A percentile compares a stretch with the other conserved stretches of the same genome.
These are phyloP conservation scores for Xenotilapia caudafasciata DNA, from an alignment of 2,113 vertebrate genomes.

Conservation along the genomic window DNA sequence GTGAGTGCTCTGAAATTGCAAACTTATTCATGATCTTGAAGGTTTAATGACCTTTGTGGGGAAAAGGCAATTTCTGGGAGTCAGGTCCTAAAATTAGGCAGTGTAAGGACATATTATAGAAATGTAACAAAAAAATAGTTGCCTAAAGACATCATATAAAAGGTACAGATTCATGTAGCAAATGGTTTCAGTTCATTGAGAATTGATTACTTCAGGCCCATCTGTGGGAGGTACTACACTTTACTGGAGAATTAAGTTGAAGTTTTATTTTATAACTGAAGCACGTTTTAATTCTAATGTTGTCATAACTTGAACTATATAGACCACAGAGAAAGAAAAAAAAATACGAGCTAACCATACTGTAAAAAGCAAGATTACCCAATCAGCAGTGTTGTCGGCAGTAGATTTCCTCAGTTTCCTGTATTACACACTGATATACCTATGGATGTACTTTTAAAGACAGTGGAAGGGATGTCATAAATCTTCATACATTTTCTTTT, in stretches of 20 bases:
- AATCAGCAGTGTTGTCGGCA: background rate
- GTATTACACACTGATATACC: background rate
- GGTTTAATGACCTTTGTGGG: background rate
- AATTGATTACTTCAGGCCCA: background rate
- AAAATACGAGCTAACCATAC: background rate
- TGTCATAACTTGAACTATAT: background rate
- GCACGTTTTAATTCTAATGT: background rate
- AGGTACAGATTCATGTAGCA: background rate
- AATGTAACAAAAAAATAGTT: background rate
- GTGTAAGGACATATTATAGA: background rate
- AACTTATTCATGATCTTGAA: background rate
- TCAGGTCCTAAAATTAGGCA: background rate
- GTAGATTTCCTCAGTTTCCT: background rate
- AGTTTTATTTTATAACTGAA: background rate
- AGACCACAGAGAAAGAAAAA: background rate
- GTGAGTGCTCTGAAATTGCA: background rate
- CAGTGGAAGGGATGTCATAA: background rate
- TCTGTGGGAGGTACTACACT: background rate
- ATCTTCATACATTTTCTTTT: background rate
- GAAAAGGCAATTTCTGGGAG: background rate
- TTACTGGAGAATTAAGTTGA: background rate
- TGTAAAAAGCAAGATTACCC: background rate
- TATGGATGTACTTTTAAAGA: background rate
- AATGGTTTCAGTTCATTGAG: background rate
- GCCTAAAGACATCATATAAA: background rate